phyloP scores from a whole-genome alignment of 2,888 invertebrate species.

The Mechanitis messenoides region DNA sequence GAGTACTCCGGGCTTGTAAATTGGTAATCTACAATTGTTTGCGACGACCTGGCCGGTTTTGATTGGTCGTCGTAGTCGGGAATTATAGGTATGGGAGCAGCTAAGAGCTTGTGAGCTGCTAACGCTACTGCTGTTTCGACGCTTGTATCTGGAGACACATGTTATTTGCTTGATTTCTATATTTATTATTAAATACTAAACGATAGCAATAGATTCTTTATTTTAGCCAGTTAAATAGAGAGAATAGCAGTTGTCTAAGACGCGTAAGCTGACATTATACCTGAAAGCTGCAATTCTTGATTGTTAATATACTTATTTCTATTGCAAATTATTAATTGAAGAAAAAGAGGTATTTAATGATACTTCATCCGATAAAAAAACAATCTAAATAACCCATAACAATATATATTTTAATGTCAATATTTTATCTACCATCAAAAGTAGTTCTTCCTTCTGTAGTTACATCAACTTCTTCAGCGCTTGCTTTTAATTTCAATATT shows the following conservation, averaged over 20 bases:
- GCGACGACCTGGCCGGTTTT: constrained; percentile 41
- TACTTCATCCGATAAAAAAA: no score
- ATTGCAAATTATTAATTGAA: no score
- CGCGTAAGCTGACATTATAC: no score
- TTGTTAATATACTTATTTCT: no score
- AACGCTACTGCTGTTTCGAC: constrained; percentile 68
- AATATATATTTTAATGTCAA: no score
- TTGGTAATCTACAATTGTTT: constrained; percentile 52
- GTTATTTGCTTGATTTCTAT: background rate
- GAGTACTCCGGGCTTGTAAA: constrained; percentile 53
- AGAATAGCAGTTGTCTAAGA: no score
- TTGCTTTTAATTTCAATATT: constrained; percentile 43
- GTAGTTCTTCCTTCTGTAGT: constrained; percentile 50
- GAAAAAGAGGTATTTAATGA: no score
- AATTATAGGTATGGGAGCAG: constrained; percentile 62
- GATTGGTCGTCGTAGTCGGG: constrained; percentile 54
- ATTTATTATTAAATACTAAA: background rate
- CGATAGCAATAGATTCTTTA: no score
- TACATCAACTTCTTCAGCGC: constrained; percentile 35
- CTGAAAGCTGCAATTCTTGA: no score
- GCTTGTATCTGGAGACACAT: constrained; percentile 45
- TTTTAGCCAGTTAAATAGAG: no score
- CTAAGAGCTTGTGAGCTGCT: constrained; percentile 66
- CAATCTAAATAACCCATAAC: no score
- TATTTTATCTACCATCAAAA: constrained; percentile 43